Base-by-base conservation (phyloP, 2,888 invertebrate genomes). In the Tachina lurida region DNA sequence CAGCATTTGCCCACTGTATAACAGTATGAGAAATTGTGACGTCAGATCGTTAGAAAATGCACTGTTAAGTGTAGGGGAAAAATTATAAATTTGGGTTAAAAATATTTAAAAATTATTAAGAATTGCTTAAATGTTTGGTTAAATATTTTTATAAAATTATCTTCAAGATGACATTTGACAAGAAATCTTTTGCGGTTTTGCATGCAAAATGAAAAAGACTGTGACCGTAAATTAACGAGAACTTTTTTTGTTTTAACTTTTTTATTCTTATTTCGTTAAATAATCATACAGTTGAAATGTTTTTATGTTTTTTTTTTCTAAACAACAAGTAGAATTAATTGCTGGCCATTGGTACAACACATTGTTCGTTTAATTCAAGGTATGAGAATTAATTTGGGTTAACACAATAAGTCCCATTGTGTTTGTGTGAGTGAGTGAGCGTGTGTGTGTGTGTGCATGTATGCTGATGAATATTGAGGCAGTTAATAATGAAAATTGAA, bases 341-440 rank as follows among this genome's bases (percentile, higher is more conserved):
- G 67, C 43, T 74, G 74, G 67, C 67, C 52, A 74, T 74, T 74
- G 74, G 70, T 45, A 41, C 41, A 49, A 58, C 47, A 43, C 43
- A 80, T 67, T 74, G 43, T 81, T 77, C 84, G 47, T 67, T 76
- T 67, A 60, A 73, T 68, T 81, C 84, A 84, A 84, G 84, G 84
- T 81, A 81, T 84, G 84, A 60, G 84, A 84, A 84, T 49, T 77
- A 81, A 81, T 73, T 81, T 76, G 84, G 84, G 84, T 84, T 81
- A 73, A 81, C 47, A 74, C 68, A 78, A 77, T 56, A 77, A 78
- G 47, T 4, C 56, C 12, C 19, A n/a, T 4, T 45, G 31, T 15
- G 31, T 56, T 10, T 47, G 17, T 19, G 9, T 76, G 8, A 17
- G 17, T 65, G 45, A 5, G 63, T 67, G 22, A 5, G 39, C 52